Conservation (phyloP, 2,113 vertebrate species). For the Strix uralensis region DNA sequence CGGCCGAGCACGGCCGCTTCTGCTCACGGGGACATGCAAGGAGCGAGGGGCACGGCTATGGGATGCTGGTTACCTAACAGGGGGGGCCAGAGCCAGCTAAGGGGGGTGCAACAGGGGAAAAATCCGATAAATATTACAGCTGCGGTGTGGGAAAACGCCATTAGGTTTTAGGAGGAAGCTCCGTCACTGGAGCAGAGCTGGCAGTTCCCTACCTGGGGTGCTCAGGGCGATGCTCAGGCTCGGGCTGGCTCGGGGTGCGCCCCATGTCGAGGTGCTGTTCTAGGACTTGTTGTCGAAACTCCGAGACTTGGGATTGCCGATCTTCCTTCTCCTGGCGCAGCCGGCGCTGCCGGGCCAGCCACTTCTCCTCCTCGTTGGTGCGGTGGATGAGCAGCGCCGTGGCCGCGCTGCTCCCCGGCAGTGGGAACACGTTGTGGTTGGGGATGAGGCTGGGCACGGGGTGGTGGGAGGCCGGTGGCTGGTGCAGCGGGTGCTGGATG, state of each 20-base stretch:
- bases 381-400: slow-evolving; percentile 87
- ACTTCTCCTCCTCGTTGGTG: slow-evolving; percentile 95
- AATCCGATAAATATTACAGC: neutral
- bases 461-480: slow-evolving; percentile 79
- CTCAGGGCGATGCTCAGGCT: slow-evolving; percentile 84
- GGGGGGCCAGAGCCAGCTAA: neutral
- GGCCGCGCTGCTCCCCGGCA: slow-evolving; percentile 77
- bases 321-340: slow-evolving; percentile 97
- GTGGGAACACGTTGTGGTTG: slow-evolving; percentile 83
- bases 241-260: slow-evolving; percentile 69
- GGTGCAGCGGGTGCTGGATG: slow-evolving; percentile 85
- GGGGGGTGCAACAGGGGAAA: accelerated
- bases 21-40: neutral
- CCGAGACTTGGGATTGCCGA: slow-evolving; percentile 94
- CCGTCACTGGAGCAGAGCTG: accelerated
- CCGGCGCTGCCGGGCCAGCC: slow-evolving; percentile 92
- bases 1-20: accelerated
- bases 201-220: slow-evolving; percentile 80
- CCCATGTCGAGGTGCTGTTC: slow-evolving; percentile 95
- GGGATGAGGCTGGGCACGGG: slow-evolving; percentile 86
- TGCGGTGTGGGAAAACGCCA: accelerated
- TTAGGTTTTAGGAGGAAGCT: neutral
- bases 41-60: neutral
- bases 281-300: slow-evolving; percentile 96
- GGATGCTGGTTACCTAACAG: neutral